Base-by-base conservation (phyloP, 2,888 invertebrate genomes). In the Pollenia griseotomentosa region DNA sequence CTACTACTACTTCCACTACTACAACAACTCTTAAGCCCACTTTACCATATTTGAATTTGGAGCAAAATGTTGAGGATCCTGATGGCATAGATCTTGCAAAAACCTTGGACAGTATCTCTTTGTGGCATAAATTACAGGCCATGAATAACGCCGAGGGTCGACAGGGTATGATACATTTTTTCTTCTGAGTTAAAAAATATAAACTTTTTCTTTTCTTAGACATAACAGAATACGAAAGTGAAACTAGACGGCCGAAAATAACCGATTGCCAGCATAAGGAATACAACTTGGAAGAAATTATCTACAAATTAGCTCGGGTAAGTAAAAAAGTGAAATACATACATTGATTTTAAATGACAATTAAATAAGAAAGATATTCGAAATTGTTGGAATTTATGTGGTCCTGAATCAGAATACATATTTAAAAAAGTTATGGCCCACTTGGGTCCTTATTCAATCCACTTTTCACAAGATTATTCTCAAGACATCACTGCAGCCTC, bases 291-390 rank as follows among this genome's bases (percentile, higher is more conserved):
- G 96, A 97, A 92, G 96, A 97, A 93, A 96, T 97, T 23, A 96
- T 97, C 88, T 97, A 97, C 91, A 96, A 97, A 90, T 94, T 97
- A 71, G 96, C 97, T 33, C 96, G 96, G 94, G 96, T 95, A 91
- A 84, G 82, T 53, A 44, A 48, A 0, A 19, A 8, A 48, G 1
- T n/a, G 4, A 23, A 23, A 19, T 57, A 23, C 19, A 23, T 57
- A 19, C 9, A 57, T 57, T 55, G 10, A 12, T 14, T 2, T 16
- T 9, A 19, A 55, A 16, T 9, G 19, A 16, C 9, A 55, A 16
- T 16, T 55, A 6, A 40, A n/a, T 6, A 1, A 61, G 4, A 61
- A 23, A 3, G 33, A 59, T 2, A 59, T 5, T 10, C 14, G 12
- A 42, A 19, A 23, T 40, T 61, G 16, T 61, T 14, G 4, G n/a